Base-by-base conservation (phyloP, 1,140 invertebrate species). In the Rhysida immarginata region DNA sequence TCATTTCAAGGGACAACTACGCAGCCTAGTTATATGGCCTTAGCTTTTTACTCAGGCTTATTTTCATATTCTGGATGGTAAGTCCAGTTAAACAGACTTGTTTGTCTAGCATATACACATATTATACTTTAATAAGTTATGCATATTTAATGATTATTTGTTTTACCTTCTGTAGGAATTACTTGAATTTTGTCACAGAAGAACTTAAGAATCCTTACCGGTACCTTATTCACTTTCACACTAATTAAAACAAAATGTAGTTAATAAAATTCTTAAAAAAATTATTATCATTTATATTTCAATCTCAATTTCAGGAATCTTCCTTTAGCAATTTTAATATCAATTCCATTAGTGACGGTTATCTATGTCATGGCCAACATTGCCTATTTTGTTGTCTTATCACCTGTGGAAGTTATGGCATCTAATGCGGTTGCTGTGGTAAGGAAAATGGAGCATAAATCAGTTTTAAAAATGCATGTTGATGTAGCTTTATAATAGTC, bases 141-240 rank as follows among this genome's bases (percentile, higher is more conserved):
- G 27, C 11, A 20, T 24, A 26, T 35, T 41, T 27, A 52, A 52
- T 54, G 56, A 46, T 20, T 24, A 48, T 42, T 51, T 55, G 45
- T 51, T 54, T 57, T 61, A 64, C 58, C 26, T 63, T 35, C 5
- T 75, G 50, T 65, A 83, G 82, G 82, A 94, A 87, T 72, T 96
- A 94, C 67, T 73, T 96, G 44, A 96, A 96, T 74, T 97, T 95
- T 68, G 94, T 98, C 71, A 95, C 93, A 13, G 95, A 98, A 74
- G 95, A 98, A 69, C 68, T 98, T 0, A 80, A 85, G 66, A 82
- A 96, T 71, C 95, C 95, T 2, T 91, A 87, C 69, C 84, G 82
- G 77, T 87, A 74, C n/a, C n/a, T n/a, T n/a, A n/a, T n/a, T n/a
- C n/a, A n/a, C n/a, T n/a, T n/a, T 41, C 35, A 41, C n/a, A 41